These are phyloP conservation scores for Pionites leucogaster DNA, from an alignment of 2,113 vertebrate genomes.

Conservation along the genomic window DNA sequence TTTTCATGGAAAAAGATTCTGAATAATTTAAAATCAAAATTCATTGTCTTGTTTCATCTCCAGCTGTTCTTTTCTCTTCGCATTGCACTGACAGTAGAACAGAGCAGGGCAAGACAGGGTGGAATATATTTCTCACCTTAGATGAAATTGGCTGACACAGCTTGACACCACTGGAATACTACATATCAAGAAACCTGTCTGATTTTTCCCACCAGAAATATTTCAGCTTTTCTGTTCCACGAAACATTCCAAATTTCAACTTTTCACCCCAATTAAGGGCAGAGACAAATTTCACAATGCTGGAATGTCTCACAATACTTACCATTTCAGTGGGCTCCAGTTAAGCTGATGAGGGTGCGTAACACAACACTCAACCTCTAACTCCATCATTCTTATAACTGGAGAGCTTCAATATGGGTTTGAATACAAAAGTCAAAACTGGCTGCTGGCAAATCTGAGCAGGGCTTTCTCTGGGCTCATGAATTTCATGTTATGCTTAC, in stretches of 20 bases:
- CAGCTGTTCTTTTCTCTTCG: background rate
- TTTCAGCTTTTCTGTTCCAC: background rate
- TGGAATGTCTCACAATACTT: background rate
- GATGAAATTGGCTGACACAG: background rate
- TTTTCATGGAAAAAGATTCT: background rate
- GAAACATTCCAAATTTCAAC: background rate
- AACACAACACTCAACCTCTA: background rate
- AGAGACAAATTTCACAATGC: background rate
- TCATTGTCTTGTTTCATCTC: background rate
- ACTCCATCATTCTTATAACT: background rate
- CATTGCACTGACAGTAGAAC: background rate
- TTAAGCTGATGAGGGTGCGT: background rate
- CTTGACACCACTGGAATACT: slow-evolving; percentile 6
- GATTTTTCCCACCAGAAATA: background rate
- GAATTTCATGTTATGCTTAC: background rate
- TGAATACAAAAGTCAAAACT: background rate
- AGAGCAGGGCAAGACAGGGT: background rate
- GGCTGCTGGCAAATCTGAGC: background rate
- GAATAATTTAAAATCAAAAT: slow-evolving; percentile 15
- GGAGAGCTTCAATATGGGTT: background rate
- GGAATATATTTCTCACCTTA: background rate
- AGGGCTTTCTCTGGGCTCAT: background rate
- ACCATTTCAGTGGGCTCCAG: background rate
- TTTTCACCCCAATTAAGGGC: background rate
- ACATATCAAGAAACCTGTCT: background rate